A percentile compares a stretch with the other conserved stretches of the same genome.
Conservation (phyloP, 2,113 vertebrate genomes). For the Neolamprologus variostigma region DNA sequence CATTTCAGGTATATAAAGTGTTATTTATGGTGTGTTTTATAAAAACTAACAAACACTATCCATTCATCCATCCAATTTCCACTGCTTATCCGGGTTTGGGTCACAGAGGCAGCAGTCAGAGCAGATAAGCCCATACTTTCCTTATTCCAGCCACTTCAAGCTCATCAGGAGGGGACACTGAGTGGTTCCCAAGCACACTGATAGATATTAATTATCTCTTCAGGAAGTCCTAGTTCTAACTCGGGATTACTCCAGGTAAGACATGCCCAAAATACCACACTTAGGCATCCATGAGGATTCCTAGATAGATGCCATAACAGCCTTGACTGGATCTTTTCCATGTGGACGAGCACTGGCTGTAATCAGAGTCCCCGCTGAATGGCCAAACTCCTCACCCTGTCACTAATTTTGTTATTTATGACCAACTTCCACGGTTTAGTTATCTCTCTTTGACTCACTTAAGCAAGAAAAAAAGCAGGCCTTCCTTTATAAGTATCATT, state of each 20-base stretch:
- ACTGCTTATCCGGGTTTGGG: background rate
- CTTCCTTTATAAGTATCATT: background rate
- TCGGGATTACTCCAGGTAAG: background rate
- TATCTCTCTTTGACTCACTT: background rate
- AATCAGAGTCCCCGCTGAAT: rapidly evolving
- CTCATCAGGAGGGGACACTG: background rate
- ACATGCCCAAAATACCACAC: background rate
- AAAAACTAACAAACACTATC: background rate
- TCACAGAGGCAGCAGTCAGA: background rate
- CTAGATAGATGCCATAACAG: background rate
- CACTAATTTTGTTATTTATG: background rate
- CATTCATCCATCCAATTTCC: background rate
- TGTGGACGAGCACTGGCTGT: background rate
- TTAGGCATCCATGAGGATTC: background rate
- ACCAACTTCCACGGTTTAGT: background rate
- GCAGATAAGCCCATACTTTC: background rate
- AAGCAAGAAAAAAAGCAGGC: background rate
- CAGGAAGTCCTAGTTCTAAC: background rate
- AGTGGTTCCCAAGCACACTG: background rate
- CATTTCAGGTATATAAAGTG: background rate
- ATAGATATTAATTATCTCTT: background rate
- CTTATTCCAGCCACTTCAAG: background rate
- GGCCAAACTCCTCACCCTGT: background rate
- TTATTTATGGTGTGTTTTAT: background rate
- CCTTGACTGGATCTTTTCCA: background rate